Base-by-base conservation (phyloP, 2,113 vertebrate genomes). In the Cervus canadensis region DNA sequence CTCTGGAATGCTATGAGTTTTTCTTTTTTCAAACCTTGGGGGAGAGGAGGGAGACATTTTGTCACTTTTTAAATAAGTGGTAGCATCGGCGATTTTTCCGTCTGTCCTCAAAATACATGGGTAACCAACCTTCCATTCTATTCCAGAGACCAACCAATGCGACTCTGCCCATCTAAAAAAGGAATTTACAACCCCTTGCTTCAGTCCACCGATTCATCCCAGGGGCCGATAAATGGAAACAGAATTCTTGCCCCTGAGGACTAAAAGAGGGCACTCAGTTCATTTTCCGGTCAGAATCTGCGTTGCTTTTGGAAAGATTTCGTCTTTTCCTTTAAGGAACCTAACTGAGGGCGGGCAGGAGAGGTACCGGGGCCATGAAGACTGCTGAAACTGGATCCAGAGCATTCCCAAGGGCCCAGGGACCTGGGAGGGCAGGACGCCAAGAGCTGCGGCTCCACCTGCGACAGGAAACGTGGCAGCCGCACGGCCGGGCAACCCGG, bases 31-130 rank as follows among this genome's bases (percentile, higher is more conserved):
- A 98, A 96, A 98, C 48, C 90, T 93, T 92, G 89, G 57, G 94
- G 89, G 93, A 89, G 74, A 17, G 40, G 10, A 79, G 45, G 48
- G 64, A 90, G 89, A 36, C 57, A 28, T 97, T 97, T 95, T 97
- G 96, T 95, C 97, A 95, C 97, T 92, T 97, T 97, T 95, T 76
- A 92, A 96, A 96, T 95, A 87, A 97, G 59, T 12, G 96, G 71
- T 28, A 97, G 97, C 74, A 14, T 2, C 89, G 62, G 96, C 83
- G 67, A 97, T 91, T 98, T 98, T 98, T 97, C 97, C 97, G 95
- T 95, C 96, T 97, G 93, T 21, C 50, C 50, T 48, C 52, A 23
- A 83, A 83, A 84, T 11, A 40, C 52, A 9, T 2, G 43, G 45
- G 54, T 36, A 40, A 25, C 17, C 8, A 9, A 21, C 48, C 62